Conservation (phyloP, 2,113 vertebrate species). For the Oryzias javanicus region DNA sequence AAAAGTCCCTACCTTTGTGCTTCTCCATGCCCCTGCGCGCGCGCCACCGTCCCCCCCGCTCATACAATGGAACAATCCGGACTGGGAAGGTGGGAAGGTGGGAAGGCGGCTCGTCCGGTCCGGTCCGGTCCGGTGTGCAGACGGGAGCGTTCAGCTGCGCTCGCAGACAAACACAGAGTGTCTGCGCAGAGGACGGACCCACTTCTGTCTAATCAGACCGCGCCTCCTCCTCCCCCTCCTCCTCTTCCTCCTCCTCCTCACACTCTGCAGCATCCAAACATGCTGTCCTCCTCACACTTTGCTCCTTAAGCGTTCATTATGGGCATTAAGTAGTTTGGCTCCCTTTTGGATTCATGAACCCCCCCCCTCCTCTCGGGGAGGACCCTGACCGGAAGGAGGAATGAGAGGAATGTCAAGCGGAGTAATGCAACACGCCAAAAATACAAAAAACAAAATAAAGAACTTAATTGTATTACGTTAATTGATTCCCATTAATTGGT, state of each 20-base stretch:
- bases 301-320: no score
- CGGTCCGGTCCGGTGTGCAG: conserved; percentile 18
- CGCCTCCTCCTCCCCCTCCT: conserved; percentile 18
- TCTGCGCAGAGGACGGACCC: conserved; percentile 27
- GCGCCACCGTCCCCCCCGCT: conserved; percentile 32
- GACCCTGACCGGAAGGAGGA: no score
- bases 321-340: not conserved
- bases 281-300: no score
- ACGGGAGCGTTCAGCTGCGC: conserved; percentile 27
- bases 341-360: conserved; percentile 16
- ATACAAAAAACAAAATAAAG: no score
- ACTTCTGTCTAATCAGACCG: conserved; percentile 31
- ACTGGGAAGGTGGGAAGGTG: not conserved
- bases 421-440: no score
- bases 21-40: conserved; percentile 71
- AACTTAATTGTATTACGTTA: no score
- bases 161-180: conserved; percentile 4
- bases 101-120: no score
- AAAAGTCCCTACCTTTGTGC: conserved; percentile 73
- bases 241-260: conserved; percentile 29
- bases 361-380: no score
- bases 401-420: no score
- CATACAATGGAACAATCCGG: conserved; percentile 46
- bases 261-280: conserved; percentile 33
- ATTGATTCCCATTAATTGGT: no score